Evolutionary conservation across 30 jellyfish, hydroid and myxozoan species (phyloP).

Genomic region (Turritopsis rubra): DNA sequence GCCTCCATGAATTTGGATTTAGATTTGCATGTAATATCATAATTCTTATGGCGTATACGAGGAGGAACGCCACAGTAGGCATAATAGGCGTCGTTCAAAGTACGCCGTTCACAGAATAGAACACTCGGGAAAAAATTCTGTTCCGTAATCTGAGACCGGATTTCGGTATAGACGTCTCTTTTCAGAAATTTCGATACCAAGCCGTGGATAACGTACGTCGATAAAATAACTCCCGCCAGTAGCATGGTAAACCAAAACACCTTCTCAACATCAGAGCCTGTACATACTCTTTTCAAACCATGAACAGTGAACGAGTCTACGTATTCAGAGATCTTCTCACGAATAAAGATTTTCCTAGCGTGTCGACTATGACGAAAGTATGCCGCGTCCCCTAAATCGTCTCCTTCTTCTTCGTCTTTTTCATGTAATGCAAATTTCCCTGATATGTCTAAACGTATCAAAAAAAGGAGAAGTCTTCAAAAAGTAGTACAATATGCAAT

Average conservation of each 20-base stretch:
- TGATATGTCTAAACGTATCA: neutral
- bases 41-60: neutral
- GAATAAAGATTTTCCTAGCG: neutral
- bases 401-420: neutral
- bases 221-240: neutral
- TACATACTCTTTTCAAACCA: constrained; percentile 5
- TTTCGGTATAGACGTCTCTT: constrained; percentile 13
- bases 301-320: constrained; percentile 18
- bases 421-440: neutral
- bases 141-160: constrained; percentile 15
- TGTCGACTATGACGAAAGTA: neutral
- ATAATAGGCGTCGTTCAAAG: neutral
- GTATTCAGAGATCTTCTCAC: constrained; percentile 13
- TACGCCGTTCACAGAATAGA: constrained; percentile 1
- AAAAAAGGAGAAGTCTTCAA: too few relatives aligned
- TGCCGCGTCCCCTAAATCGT: neutral
- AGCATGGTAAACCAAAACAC: constrained; percentile 19
- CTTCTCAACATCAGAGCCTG: constrained; percentile 2
- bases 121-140: constrained; percentile 22
- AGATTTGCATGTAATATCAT: neutral
- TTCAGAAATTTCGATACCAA: neutral
- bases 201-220: constrained; percentile 3
- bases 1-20: neutral
- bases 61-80: constrained; percentile 9
- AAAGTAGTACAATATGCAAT: too few relatives aligned